These are phyloP conservation scores for Ctenopoma multispine DNA, from an alignment of 2,797 vertebrate species.

Conservation along the genomic window DNA sequence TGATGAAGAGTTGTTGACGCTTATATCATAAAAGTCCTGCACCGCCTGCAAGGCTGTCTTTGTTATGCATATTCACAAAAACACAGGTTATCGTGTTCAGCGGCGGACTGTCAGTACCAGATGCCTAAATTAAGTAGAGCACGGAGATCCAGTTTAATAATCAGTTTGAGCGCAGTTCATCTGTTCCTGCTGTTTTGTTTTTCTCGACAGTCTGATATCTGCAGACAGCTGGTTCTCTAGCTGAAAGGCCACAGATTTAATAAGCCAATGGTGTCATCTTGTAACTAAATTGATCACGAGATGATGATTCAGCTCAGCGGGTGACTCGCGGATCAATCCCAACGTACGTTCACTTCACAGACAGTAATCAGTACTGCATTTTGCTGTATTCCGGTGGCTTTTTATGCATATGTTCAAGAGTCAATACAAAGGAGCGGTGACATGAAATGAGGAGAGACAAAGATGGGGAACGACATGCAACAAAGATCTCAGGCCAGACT, in stretches of 20 bases:
- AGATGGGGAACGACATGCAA: neutral
- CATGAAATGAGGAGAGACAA: neutral
- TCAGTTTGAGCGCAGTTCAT: neutral
- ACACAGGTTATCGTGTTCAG: neutral
- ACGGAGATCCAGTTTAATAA: neutral
- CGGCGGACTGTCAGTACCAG: neutral
- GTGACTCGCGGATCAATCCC: neutral
- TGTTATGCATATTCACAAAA: neutral
- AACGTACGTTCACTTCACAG: too few relatives aligned
- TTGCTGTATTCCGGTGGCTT: neutral
- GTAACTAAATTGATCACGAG: neutral
- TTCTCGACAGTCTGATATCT: neutral
- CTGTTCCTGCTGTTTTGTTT: conserved; percentile 3
- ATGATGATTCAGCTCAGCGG: neutral
- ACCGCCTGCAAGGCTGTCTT: neutral
- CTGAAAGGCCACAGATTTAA: neutral
- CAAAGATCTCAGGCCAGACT: neutral
- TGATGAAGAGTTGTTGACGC: too few relatives aligned
- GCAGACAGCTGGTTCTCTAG: neutral
- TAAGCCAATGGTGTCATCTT: neutral
- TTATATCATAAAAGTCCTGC: neutral
- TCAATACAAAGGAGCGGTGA: neutral
- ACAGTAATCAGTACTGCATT: neutral
- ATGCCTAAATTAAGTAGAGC: neutral
- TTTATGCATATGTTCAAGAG: neutral